Conservation (phyloP, 2,797 vertebrate genomes). For the Mormyrops attenuatus region DNA sequence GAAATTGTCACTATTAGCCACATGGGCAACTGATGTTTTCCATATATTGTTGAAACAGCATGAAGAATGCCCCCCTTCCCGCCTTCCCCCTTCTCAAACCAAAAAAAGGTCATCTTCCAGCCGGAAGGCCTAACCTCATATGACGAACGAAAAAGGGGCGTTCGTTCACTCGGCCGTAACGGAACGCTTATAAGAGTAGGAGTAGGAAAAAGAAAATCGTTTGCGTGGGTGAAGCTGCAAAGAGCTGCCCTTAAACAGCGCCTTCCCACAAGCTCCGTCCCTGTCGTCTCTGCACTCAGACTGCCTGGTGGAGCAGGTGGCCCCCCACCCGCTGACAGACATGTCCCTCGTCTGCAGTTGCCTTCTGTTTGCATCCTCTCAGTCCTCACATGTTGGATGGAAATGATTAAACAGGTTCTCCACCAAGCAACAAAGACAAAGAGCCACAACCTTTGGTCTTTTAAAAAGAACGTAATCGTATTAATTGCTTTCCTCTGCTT, state of each 20-base stretch:
- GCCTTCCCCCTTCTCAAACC: background rate
- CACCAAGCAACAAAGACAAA: background rate
- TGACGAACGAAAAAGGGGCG: background rate
- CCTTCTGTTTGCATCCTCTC: background rate
- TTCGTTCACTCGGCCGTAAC: background rate
- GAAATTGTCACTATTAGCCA: background rate
- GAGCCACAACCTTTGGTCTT: background rate
- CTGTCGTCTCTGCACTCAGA: background rate
- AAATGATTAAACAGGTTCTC: background rate
- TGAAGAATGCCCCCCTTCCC: background rate
- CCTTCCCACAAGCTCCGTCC: background rate
- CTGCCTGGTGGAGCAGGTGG: background rate
- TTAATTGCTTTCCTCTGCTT: background rate
- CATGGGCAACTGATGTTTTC: background rate
- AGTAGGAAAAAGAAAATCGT: slow-evolving; percentile 13
- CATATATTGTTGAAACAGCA: background rate
- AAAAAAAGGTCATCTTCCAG: background rate
- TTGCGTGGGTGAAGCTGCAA: background rate
- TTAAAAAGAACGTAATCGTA: background rate
- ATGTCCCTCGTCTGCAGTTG: background rate
- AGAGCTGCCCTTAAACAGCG: background rate
- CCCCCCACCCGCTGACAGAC: background rate
- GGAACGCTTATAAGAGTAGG: slow-evolving; percentile 8
- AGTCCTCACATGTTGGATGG: background rate
- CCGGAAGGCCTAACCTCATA: slow-evolving; percentile 4